phyloP scores from a whole-genome alignment of 2,797 vertebrate species.

The Lagocephalus sceleratus region DNA sequence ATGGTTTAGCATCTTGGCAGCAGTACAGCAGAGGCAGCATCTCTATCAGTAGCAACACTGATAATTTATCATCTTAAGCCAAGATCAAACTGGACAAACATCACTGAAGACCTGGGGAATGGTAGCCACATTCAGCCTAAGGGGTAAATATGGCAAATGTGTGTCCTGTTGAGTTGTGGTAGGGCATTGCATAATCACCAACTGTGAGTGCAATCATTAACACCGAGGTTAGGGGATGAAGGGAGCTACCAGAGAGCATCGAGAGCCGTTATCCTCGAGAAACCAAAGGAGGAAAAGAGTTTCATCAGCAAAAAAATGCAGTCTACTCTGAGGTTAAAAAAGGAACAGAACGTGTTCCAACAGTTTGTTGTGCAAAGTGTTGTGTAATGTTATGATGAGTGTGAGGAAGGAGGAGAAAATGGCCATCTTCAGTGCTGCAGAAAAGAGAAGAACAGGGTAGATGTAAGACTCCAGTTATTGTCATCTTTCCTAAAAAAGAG shows the following conservation, averaged over 20 bases:
- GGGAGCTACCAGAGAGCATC: conserved; percentile 25
- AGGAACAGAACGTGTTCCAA: background rate
- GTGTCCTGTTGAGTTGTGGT: conserved; percentile 37
- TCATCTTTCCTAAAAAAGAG: conserved; percentile 62
- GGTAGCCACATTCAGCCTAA: conserved; percentile 45
- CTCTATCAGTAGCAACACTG: conserved; percentile 43
- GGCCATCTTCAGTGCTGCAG: conserved; percentile 26
- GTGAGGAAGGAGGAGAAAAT: conserved; percentile 20
- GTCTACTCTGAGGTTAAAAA: conserved; percentile 14
- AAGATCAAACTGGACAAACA: conserved; percentile 67
- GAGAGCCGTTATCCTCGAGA: conserved; percentile 41
- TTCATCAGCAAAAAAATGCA: background rate
- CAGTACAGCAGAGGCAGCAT: conserved; percentile 33
- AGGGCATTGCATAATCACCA: conserved; percentile 39
- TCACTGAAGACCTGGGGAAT: conserved; percentile 49
- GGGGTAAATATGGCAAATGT: conserved; percentile 53
- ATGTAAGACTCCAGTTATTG: conserved; percentile 40
- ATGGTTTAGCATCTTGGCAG: conserved; percentile 45
- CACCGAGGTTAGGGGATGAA: conserved; percentile 48
- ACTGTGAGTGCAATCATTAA: conserved; percentile 57
- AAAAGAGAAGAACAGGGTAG: conserved; percentile 24
- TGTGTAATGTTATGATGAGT: conserved; percentile 19
- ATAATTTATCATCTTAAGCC: conserved; percentile 60
- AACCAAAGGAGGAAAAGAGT: too few species aligned
- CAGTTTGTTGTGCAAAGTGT: too few species aligned